Evolutionary conservation across 2,888 invertebrate genomes (phyloP), one percentile per base, ranked within the genome.

Genomic region (Troilus luridus): DNA sequence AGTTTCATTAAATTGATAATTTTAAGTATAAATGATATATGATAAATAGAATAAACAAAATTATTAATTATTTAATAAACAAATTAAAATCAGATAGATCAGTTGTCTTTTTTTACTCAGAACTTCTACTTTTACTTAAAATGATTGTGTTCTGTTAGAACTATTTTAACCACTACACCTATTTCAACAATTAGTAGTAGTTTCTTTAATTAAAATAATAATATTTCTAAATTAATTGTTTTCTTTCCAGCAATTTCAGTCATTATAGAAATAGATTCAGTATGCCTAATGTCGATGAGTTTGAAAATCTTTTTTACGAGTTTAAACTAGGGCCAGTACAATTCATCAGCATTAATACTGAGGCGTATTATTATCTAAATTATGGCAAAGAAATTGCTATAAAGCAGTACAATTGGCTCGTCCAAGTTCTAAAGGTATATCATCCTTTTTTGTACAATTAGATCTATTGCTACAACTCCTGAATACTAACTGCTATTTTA

Each of bases 241-340:
- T 41, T 92, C 92, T 93, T 94, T 94, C 24, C 94, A 98, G 98
- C 94, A 99, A 99, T 95, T 99, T 99, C 95, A 98, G 98, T 92
- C 98, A 99, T 95, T 99, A 99, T 94, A 96, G 97, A 93, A 96
- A 96, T 91, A 96, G 99, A 54, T 99, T 99, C 95, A 96, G 96
- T 91, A 99, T 99, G 99, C 99, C 99, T 0, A 17, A n/a, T n/a
- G 56, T 56, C 12, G 96, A 97, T 41, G 94, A 94, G 27, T 94
- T 95, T 9, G 96, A 97, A 91, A 96, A 96, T 92, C 95, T 97
- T 93, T 97, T 96, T 96, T 98, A 97, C 94, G 98, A 98, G 94
- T 98, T 98, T 94, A 96, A 98, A 94, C 94, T 98, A 92, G 98
- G 98, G 0, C 98, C 98, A 0, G 96, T 98, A 24, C 98, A 98